Evolutionary conservation across 1,140 invertebrate genomes (phyloP).

Genomic region (Pseudobourletiella spinata): DNA sequence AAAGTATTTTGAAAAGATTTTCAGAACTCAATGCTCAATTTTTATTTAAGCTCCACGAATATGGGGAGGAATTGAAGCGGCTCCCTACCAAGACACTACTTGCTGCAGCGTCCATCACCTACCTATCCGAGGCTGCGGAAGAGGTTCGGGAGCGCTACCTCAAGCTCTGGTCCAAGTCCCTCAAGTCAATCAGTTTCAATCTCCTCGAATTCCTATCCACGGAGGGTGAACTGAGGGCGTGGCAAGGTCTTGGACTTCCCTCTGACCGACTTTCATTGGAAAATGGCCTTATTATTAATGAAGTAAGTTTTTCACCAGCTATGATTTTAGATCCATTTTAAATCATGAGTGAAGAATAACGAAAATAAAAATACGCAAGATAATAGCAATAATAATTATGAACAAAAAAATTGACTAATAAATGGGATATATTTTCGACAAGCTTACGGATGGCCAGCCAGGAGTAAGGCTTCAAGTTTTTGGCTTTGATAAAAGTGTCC

Average conservation of each 20-base stretch:
- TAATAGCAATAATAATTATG: no score
- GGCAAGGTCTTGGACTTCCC: slow-evolving; percentile 76
- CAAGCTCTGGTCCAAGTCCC: slow-evolving; percentile 49
- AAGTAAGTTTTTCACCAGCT: slow-evolving; percentile 45
- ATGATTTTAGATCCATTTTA: background rate
- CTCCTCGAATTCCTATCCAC: slow-evolving; percentile 59
- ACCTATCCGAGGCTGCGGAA: slow-evolving; percentile 59
- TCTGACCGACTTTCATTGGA: slow-evolving; percentile 68
- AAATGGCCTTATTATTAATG: slow-evolving; percentile 69
- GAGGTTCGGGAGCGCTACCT: slow-evolving; percentile 52
- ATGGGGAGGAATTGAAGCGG: slow-evolving; percentile 51
- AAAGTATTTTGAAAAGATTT: no score
- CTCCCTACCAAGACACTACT: slow-evolving; percentile 57
- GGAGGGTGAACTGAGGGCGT: slow-evolving; percentile 72
- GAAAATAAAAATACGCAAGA: no score
- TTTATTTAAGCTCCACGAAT: slow-evolving; percentile 49
- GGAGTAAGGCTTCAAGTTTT: slow-evolving; percentile 12
- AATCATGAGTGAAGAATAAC: background rate
- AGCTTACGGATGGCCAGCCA: slow-evolving; percentile 24
- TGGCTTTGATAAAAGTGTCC: background rate
- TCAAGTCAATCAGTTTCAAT: slow-evolving; percentile 52
- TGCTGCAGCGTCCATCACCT: slow-evolving; percentile 67
- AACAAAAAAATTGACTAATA: no score
- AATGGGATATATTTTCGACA: slow-evolving; percentile 49
- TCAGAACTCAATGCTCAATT: no score